These are phyloP conservation scores for Keiferia lycopersicella DNA, from an alignment of 2,888 invertebrate genomes.

Conservation along the genomic window DNA sequence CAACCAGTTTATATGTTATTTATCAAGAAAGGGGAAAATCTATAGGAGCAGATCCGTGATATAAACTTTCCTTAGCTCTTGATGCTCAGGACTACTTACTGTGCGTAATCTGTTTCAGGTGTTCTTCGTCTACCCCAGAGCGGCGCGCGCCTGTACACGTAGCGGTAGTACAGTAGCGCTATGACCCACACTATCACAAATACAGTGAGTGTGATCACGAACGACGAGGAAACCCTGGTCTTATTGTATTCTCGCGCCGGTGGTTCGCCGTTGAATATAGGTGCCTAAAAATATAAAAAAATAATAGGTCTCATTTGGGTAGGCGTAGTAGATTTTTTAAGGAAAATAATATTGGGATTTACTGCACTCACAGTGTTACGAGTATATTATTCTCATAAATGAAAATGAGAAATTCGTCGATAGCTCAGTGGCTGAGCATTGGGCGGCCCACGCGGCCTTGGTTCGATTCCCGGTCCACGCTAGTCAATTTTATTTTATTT, in stretches of 20 bases:
- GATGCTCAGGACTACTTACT: not conserved
- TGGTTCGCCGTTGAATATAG: constrained; percentile 61
- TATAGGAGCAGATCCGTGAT: too few relatives aligned
- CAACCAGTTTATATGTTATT: too few relatives aligned
- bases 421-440: too few relatives aligned
- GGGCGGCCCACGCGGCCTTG: too few relatives aligned
- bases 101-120: not conserved
- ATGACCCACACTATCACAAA: constrained; percentile 35
- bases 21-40: not conserved
- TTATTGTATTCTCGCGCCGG: constrained; percentile 39
- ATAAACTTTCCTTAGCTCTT: too few relatives aligned
- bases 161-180: not conserved
- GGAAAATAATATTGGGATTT: too few relatives aligned
- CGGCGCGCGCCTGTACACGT: not conserved
- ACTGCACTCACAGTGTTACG: too few relatives aligned
- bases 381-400: too few relatives aligned
- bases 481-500: too few relatives aligned
- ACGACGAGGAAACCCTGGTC: constrained; percentile 34
- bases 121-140: not conserved
- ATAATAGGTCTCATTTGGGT: not conserved
- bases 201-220: constrained; percentile 43
- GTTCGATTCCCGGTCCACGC: too few relatives aligned
- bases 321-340: too few relatives aligned
- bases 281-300: constrained; percentile 43
- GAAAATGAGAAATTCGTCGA: too few relatives aligned